phyloP scores from a whole-genome alignment of 1,140 invertebrate species.

The Drosophila parabipectinata region DNA sequence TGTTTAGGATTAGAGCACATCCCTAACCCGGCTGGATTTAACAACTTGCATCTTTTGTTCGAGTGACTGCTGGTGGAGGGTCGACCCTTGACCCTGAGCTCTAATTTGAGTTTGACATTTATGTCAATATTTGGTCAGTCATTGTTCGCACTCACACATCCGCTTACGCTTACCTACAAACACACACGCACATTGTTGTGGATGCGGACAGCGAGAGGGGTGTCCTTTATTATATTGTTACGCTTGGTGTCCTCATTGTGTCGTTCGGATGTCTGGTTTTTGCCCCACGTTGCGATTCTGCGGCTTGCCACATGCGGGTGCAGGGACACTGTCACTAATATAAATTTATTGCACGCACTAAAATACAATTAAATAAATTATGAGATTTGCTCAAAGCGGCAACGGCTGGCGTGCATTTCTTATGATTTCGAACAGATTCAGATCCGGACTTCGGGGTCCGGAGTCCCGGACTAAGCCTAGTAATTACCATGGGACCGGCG shows the following conservation, averaged over 20 bases:
- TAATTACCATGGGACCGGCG: slow-evolving; percentile 29
- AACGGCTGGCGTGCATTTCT: slow-evolving; percentile 15
- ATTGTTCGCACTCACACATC: slow-evolving; percentile 69
- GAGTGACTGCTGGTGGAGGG: slow-evolving; percentile 27
- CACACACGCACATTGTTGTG: neutral
- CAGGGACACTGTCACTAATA: slow-evolving; percentile 56
- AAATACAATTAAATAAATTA: slow-evolving; percentile 83
- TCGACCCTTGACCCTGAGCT: slow-evolving; percentile 82
- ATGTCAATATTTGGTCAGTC: slow-evolving; percentile 83
- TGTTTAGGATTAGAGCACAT: slow-evolving; percentile 67
- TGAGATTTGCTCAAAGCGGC: slow-evolving; percentile 63
- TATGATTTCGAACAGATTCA: slow-evolving; percentile 24
- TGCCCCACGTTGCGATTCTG: slow-evolving; percentile 3
- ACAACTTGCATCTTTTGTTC: slow-evolving; percentile 58
- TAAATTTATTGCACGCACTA: slow-evolving; percentile 82
- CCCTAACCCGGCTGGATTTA: slow-evolving; percentile 46
- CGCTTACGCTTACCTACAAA: slow-evolving; percentile 10
- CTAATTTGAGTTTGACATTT: slow-evolving; percentile 83
- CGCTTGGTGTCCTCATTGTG: slow-evolving; percentile 70
- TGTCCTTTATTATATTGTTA: slow-evolving; percentile 76
- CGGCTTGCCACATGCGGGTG: slow-evolving; percentile 65
- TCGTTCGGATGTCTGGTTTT: slow-evolving; percentile 21
- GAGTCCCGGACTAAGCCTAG: slow-evolving; percentile 3
- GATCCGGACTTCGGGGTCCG: neutral
- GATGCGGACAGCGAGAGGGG: slow-evolving; percentile 1